Evolutionary conservation across 2,797 vertebrate species (phyloP).

Genomic region (Aeoliscus strigatus): DNA sequence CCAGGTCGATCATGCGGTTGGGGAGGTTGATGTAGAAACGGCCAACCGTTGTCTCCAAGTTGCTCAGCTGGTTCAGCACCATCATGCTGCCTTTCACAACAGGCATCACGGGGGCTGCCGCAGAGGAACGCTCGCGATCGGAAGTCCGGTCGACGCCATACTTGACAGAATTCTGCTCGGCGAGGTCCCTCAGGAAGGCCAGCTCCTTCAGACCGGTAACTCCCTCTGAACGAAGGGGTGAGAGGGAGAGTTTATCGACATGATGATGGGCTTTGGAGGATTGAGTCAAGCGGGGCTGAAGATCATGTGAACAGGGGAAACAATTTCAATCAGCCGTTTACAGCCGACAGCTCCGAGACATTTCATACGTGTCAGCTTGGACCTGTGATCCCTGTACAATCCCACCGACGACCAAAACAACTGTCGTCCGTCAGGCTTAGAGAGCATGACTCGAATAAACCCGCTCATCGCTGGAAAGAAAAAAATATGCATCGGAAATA

Average conservation of each 20-base stretch:
- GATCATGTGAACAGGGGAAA: too few relatives aligned
- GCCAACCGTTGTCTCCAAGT: constrained; percentile 94
- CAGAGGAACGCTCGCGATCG: constrained; percentile 67
- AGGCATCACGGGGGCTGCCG: constrained; percentile 64
- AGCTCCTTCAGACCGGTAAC: constrained; percentile 93
- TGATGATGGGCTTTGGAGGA: too few relatives aligned
- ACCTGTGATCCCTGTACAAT: constrained; percentile 26
- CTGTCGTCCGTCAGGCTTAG: constrained; percentile 23
- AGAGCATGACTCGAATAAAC: constrained; percentile 25
- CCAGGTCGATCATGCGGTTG: constrained; percentile 96
- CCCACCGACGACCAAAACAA: constrained; percentile 10
- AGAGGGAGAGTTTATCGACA: background rate
- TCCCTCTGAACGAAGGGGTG: constrained; percentile 79
- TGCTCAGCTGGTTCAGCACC: constrained; percentile 97
- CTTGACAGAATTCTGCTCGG: constrained; percentile 92
- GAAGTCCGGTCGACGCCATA: constrained; percentile 84
- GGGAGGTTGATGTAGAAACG: constrained; percentile 97
- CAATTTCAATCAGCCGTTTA: too few relatives aligned
- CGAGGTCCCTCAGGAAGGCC: constrained; percentile 93
- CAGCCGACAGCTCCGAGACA: constrained; percentile 14
- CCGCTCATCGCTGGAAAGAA: constrained; percentile 28
- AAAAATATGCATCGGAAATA: constrained; percentile 21
- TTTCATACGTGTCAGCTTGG: constrained; percentile 10
- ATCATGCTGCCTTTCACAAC: constrained; percentile 98
- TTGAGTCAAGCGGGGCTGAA: too few relatives aligned